These are phyloP conservation scores for Drosophila lacteicornis DNA, from an alignment of 1,140 invertebrate species.

Conservation along the genomic window DNA sequence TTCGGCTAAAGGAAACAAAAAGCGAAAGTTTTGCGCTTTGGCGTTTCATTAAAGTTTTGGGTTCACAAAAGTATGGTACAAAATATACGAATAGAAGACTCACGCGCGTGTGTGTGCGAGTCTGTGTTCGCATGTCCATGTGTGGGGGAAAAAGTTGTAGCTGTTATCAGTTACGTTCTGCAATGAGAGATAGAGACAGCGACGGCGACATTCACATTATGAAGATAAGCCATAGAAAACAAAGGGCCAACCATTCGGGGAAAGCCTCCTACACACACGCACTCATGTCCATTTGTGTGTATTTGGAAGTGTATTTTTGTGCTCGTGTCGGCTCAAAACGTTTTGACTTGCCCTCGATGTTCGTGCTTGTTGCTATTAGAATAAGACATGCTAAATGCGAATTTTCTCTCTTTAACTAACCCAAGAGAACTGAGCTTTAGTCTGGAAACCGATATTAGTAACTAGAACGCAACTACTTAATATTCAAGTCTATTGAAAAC, in stretches of 20 bases:
- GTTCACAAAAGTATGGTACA: slow-evolving; percentile 72
- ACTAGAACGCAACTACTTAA: neutral
- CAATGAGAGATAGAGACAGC: slow-evolving; percentile 47
- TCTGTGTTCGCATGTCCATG: slow-evolving; percentile 5
- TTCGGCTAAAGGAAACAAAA: slow-evolving; percentile 63
- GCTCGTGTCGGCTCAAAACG: slow-evolving; percentile 46
- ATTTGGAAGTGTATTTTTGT: slow-evolving; percentile 8
- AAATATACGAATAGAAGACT: slow-evolving; percentile 50
- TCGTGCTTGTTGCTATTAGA: slow-evolving; percentile 52
- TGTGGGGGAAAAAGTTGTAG: slow-evolving; percentile 62
- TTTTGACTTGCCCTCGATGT: slow-evolving; percentile 60
- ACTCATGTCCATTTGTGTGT: neutral
- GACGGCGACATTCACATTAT: slow-evolving; percentile 76
- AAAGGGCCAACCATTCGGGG: slow-evolving; percentile 56
- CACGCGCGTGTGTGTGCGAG: slow-evolving; percentile 17
- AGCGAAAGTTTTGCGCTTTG: slow-evolving; percentile 77
- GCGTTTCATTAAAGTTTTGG: slow-evolving; percentile 78
- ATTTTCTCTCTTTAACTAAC: slow-evolving; percentile 18
- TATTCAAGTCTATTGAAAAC: no score
- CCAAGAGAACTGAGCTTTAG: slow-evolving; percentile 7
- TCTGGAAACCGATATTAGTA: neutral
- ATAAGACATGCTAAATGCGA: slow-evolving; percentile 51
- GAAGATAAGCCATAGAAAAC: slow-evolving; percentile 80
- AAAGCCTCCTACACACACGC: slow-evolving; percentile 11
- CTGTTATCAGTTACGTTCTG: slow-evolving; percentile 73